Percentiles rank a stretch among this genome's conserved stretches.
Conservation (phyloP, 2,113 vertebrate genomes). For the Numenius arquata region DNA sequence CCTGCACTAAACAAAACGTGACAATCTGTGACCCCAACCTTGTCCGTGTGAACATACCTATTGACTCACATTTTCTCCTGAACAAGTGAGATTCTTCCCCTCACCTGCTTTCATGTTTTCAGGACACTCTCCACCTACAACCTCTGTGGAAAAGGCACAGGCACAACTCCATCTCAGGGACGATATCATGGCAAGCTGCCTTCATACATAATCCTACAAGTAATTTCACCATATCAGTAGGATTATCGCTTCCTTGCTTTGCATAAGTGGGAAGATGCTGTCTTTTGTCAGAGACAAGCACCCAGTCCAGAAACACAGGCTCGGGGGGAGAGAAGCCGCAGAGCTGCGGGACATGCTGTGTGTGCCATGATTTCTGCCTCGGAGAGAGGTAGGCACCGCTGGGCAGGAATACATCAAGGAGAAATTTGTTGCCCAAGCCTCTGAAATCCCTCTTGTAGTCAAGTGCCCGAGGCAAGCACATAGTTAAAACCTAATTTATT, state of each 20-base stretch:
- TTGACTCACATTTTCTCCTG: not conserved
- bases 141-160: not conserved
- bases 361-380: not conserved
- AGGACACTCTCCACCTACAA: fast-evolving
- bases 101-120: not conserved
- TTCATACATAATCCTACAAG: not conserved
- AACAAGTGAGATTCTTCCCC: not conserved
- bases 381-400: not conserved
- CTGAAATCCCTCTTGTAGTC: not conserved
- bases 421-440: not conserved
- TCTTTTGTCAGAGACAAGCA: not conserved
- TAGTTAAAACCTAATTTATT: conserved; percentile 59
- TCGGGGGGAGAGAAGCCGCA: not conserved
- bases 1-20: not conserved
- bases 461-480: not conserved
- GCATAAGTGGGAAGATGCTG: not conserved
- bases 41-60: not conserved
- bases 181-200: not conserved
- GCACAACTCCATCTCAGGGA: not conserved
- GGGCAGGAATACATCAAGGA: not conserved
- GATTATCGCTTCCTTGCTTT: conserved; percentile 17
- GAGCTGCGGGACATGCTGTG: not conserved
- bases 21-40: fast-evolving
- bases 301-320: not conserved
- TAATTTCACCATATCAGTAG: not conserved